Base-by-base conservation (phyloP, 2,113 vertebrate genomes). In the Lycaon pictus region DNA sequence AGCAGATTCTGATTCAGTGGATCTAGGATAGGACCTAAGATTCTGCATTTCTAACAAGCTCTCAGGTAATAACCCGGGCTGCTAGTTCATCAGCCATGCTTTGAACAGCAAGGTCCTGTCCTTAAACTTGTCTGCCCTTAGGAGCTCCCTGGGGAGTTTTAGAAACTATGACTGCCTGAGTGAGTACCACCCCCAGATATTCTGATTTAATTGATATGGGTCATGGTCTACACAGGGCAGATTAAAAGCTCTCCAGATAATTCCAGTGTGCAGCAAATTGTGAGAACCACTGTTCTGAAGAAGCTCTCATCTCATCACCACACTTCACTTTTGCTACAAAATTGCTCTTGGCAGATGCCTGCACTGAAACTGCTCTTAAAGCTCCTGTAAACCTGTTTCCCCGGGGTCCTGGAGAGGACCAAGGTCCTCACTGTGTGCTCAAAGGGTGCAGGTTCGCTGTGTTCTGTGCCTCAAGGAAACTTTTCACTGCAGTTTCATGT, bases 341-440 rank as follows among this genome's bases (percentile, higher is more conserved):
- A 22, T 27, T 43, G 25, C 80, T 35, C 77, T n/a, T 29, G 7
- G 56, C 19, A 67, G 55, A 19, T 7, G 53, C 56, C 35, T 22
- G 55, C 53, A 3, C 8, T 12, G 17, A 48, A 12, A 4, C 55
- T 65, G 25, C 0, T 1, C 12, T 2, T 1, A 53, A 20, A 10
- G 37, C 17, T 55, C 55, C 51, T 19, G 27, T 72, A 22, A 43
- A 43, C 56, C 84, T 79, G 25, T 72, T n/a, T 51, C 23, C 3
- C 32, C 23, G 51, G n/a, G 9, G 4, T 92, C 37, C 60, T 1
- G 3, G 19, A 0, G 51, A 27, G 79, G 17, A 76, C 55, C 51
- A 62, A 11, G 25, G 0, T 27, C 74, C 65, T 67, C 51, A 12
- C 43, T 27, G 2, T 2, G 8, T 25, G 58, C 23, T 7, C 29